Evolutionary conservation across 2,113 vertebrate genomes (phyloP).

Genomic region (Cervus canadensis): DNA sequence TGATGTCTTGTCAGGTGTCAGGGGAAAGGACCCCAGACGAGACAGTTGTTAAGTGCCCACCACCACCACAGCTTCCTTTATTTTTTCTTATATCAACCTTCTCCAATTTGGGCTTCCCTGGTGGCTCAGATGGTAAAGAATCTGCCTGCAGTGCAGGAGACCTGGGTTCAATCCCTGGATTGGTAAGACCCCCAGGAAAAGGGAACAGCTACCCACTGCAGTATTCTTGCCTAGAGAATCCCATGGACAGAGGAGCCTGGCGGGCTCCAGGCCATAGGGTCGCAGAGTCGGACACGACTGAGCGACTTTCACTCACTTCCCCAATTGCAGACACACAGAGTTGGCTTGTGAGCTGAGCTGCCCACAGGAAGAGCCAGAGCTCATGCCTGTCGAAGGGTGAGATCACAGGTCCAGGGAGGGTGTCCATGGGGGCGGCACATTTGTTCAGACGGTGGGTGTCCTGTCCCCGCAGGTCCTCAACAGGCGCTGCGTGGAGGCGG

Average conservation of each 20-base stretch:
- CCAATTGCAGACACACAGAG: background rate
- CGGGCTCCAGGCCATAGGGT: background rate
- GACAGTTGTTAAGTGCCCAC: background rate
- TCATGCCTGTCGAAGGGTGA: conserved; percentile 50
- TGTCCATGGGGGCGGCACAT: conserved; percentile 26
- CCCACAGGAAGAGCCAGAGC: conserved; percentile 51
- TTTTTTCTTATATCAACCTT: conserved; percentile 45
- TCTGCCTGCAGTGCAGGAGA: background rate
- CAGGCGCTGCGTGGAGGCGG: conserved; percentile 95
- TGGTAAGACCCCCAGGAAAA: background rate
- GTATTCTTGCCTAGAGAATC: background rate
- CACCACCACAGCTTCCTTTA: background rate
- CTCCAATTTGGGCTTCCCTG: background rate
- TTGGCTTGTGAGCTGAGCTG: conserved; percentile 52
- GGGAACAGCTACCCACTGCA: background rate
- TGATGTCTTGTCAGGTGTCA: background rate
- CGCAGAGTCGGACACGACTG: background rate
- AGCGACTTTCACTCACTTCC: background rate
- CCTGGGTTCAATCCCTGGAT: background rate
- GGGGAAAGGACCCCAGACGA: background rate
- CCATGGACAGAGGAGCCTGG: background rate
- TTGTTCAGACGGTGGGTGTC: conserved; percentile 58
- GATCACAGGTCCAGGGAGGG: conserved; percentile 15
- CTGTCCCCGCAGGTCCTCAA: conserved; percentile 90
- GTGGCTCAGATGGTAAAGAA: background rate